Percentiles rank a stretch among this genome's conserved stretches.
Conservation (phyloP, 2,888 invertebrate species). For the Stomorhina lunata region DNA sequence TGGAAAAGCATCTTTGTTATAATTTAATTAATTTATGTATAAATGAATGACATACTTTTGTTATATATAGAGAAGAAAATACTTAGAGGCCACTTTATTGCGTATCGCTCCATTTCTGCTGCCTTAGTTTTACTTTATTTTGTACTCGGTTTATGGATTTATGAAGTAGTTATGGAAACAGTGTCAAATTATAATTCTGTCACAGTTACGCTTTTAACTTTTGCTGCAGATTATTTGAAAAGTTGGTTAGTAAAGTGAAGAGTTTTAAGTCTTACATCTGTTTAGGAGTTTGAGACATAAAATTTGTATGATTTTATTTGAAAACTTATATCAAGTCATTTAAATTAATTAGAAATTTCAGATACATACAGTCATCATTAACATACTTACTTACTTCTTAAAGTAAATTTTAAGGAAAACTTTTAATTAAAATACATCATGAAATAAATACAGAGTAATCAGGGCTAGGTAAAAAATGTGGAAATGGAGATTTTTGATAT, state of each 20-base stretch:
- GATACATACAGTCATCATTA: neutral
- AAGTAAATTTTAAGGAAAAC: neutral
- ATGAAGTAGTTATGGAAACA: neutral
- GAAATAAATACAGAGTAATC: too few relatives aligned
- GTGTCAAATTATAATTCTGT: constrained; percentile 6
- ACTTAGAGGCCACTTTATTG: neutral
- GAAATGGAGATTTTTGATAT: too few relatives aligned
- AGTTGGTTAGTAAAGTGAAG: neutral
- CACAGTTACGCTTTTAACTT: constrained; percentile 4
- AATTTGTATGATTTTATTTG: too few relatives aligned
- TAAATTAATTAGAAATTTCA: constrained; percentile 14
- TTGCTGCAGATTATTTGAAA: constrained; percentile 4
- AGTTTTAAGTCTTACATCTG: neutral
- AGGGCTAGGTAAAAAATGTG: neutral
- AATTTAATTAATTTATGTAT: constrained; percentile 20
- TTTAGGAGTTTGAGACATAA: neutral
- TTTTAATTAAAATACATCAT: neutral
- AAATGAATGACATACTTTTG: constrained; percentile 22
- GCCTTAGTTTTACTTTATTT: neutral
- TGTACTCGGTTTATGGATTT: neutral
- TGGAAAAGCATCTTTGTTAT: neutral
- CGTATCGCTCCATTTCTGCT: neutral
- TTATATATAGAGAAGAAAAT: neutral
- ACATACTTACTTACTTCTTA: neutral
- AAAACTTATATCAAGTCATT: too few relatives aligned